These are phyloP conservation scores for Corydoras maculifer DNA, from an alignment of 2,113 vertebrate genomes.

Conservation along the genomic window DNA sequence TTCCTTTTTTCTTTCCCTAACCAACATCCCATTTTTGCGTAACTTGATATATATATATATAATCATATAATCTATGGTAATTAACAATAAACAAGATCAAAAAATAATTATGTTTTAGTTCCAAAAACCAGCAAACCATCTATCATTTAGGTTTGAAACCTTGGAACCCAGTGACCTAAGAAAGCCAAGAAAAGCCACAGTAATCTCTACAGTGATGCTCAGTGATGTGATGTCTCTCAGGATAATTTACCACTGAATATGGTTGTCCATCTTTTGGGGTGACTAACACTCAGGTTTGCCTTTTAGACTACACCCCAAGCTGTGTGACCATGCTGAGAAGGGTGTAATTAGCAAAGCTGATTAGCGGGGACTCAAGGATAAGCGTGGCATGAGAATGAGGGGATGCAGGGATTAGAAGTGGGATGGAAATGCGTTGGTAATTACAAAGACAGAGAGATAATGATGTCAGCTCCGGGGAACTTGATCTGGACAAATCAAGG, in stretches of 20 bases:
- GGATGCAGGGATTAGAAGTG: conserved; percentile 2
- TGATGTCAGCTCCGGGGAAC: conserved; percentile 13
- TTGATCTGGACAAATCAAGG: not conserved
- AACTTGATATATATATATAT: too few relatives aligned
- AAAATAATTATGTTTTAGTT: not conserved
- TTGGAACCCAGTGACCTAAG: too few relatives aligned
- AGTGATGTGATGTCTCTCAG: not conserved
- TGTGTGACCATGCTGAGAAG: not conserved
- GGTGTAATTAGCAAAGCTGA: not conserved
- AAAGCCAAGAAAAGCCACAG: too few relatives aligned
- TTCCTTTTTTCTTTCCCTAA: too few relatives aligned
- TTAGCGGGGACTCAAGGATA: not conserved
- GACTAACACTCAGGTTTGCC: not conserved
- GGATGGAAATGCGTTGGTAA: conserved; percentile 14
- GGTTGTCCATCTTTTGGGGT: not conserved
- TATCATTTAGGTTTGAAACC: too few relatives aligned
- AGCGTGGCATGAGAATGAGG: not conserved
- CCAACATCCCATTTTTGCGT: too few relatives aligned
- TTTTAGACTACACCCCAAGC: not conserved
- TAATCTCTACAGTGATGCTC: too few relatives aligned
- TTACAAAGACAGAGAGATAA: not conserved
- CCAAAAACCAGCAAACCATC: not conserved
- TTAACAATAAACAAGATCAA: not conserved
- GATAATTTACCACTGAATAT: not conserved
- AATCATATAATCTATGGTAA: too few relatives aligned